These are phyloP conservation scores for Pampusana beccarii DNA, from an alignment of 2,113 vertebrate genomes.

Conservation along the genomic window DNA sequence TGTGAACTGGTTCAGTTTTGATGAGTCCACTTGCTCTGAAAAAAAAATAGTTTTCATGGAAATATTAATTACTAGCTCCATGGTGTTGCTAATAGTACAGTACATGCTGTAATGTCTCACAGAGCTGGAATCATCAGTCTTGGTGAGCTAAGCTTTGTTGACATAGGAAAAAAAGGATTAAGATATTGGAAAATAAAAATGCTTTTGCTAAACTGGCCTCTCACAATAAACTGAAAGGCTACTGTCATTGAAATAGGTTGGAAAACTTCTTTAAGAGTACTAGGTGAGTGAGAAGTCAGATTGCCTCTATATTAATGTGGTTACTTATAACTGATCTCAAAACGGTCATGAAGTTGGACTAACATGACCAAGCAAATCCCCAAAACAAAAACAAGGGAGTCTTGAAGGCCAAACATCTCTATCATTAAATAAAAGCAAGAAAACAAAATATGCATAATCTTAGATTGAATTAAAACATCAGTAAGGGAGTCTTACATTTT, in stretches of 20 bases:
- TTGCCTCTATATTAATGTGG: not conserved
- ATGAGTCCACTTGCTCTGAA: not conserved
- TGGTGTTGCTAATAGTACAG: not conserved
- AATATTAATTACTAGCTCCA: not conserved
- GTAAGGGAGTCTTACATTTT: not conserved
- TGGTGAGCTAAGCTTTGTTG: not conserved
- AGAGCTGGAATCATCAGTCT: not conserved
- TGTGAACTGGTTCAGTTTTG: not conserved
- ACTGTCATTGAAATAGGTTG: not conserved
- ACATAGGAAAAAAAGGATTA: not conserved
- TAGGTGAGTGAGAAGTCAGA: not conserved
- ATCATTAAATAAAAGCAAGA: not conserved
- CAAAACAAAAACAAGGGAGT: not conserved
- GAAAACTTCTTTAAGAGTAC: not conserved
- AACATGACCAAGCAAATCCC: not conserved
- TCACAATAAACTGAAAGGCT: not conserved
- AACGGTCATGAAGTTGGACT: not conserved
- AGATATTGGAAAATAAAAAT: not conserved
- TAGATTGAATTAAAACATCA: not conserved
- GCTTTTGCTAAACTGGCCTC: not conserved
- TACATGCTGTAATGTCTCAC: not conserved
- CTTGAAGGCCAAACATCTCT: not conserved
- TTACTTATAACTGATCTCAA: not conserved
- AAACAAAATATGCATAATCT: not conserved
- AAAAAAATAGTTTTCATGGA: not conserved